Conservation (phyloP, 2,888 invertebrate species). For the Zaprionus obscuricornis region DNA sequence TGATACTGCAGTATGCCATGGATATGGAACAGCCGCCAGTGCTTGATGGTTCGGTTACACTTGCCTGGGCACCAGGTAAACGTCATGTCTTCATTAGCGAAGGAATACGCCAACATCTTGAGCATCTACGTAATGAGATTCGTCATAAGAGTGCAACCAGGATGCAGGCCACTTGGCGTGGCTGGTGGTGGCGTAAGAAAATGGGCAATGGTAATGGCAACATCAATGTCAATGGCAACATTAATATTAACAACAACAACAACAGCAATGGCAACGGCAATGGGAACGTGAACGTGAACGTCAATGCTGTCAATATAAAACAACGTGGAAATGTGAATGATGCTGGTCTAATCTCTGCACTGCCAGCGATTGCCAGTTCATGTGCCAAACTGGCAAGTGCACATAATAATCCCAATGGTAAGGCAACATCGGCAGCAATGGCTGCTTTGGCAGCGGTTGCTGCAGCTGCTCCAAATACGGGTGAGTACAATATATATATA, state of each 20-base stretch:
- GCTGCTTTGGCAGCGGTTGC: constrained; percentile 61
- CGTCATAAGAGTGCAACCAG: constrained; percentile 91
- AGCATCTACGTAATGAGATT: constrained; percentile 90
- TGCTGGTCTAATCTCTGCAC: constrained; percentile 25
- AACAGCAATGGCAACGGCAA: too few relatives aligned
- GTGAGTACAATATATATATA: constrained; percentile 54
- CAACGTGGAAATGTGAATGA: too few relatives aligned
- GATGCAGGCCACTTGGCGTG: constrained; percentile 94
- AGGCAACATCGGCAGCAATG: constrained; percentile 48
- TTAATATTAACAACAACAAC: too few relatives aligned
- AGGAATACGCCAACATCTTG: constrained; percentile 94
- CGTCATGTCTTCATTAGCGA: constrained; percentile 97
- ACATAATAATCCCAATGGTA: constrained; percentile 40
- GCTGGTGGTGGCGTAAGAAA: constrained; percentile 88
- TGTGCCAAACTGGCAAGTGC: constrained; percentile 63
- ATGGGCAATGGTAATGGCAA: constrained; percentile 85
- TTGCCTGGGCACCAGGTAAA: constrained; percentile 96
- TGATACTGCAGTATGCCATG: constrained; percentile 89
- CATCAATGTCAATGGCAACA: too few relatives aligned
- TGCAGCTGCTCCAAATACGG: constrained; percentile 70
- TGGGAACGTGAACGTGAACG: too few relatives aligned
- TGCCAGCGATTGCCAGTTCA: constrained; percentile 44
- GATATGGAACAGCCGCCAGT: constrained; percentile 87
- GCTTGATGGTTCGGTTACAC: constrained; percentile 86
- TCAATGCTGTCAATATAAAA: too few relatives aligned